phyloP scores from a whole-genome alignment of 2,797 vertebrate species.

The Paratrypauchen microcephalus region DNA sequence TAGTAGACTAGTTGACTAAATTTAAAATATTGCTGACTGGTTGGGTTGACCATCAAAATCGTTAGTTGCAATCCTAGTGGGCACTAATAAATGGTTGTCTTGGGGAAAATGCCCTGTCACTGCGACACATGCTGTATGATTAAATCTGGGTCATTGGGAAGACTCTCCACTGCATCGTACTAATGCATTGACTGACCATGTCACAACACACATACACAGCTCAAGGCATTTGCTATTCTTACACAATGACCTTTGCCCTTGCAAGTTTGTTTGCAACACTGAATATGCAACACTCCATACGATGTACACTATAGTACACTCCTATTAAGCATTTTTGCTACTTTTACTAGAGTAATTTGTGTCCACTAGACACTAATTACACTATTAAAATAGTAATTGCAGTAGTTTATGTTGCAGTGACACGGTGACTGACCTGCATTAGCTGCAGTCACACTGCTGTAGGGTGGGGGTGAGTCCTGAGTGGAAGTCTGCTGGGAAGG shows the following conservation, averaged over 20 bases:
- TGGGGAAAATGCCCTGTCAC: not conserved
- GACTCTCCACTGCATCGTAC: conserved; percentile 23
- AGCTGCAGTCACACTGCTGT: conserved; percentile 89
- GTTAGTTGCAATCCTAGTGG: too few species aligned
- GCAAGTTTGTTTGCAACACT: not conserved
- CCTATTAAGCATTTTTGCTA: not conserved
- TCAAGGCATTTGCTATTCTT: conserved; percentile 27
- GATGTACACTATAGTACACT: too few species aligned
- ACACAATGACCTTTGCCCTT: conserved; percentile 50
- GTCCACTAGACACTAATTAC: too few species aligned
- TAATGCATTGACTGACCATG: conserved; percentile 13
- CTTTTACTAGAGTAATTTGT: not conserved
- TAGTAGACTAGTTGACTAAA: too few species aligned
- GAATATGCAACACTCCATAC: too few species aligned
- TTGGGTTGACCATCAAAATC: too few species aligned
- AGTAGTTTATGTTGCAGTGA: not conserved
- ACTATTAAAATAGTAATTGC: too few species aligned
- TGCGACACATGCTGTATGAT: conserved; percentile 18
- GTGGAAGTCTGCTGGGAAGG: conserved; percentile 65
- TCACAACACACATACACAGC: conserved; percentile 19
- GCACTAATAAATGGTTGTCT: not conserved
- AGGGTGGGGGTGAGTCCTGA: conserved; percentile 89
- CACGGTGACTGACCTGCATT: conserved; percentile 78
- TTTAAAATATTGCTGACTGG: too few species aligned
- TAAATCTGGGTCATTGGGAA: conserved; percentile 44